Percentiles rank a stretch among this genome's conserved stretches.
phyloP scores from a whole-genome alignment of 2,888 invertebrate species.

The Pomacea canaliculata region DNA sequence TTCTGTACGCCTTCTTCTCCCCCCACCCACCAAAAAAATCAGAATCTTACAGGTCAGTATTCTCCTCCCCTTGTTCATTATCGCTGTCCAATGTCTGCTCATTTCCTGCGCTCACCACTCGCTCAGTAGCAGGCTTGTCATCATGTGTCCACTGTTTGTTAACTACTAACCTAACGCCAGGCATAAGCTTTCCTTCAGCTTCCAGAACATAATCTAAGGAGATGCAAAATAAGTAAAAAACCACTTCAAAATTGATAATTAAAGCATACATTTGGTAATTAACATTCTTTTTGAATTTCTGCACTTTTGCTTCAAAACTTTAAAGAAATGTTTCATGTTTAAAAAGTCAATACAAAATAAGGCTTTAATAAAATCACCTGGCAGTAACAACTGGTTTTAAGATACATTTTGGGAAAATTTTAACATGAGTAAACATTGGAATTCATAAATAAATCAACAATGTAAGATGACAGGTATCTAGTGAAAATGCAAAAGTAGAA shows the following conservation, averaged over 20 bases:
- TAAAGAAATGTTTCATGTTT: no score
- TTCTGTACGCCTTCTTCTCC: no score
- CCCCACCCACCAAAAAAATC: neutral
- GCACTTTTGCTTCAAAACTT: no score
- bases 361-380: neutral
- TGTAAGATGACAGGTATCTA: no score
- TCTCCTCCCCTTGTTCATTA: slow-evolving; percentile 12
- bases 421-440: no score
- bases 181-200: slow-evolving; percentile 53
- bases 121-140: slow-evolving; percentile 35
- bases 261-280: no score
- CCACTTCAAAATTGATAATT: neutral
- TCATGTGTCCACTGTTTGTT: slow-evolving; percentile 48
- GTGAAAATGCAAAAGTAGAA: no score
- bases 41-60: slow-evolving; percentile 14
- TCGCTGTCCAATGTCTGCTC: neutral
- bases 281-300: no score
- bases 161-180: slow-evolving; percentile 52
- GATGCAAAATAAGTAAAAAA: neutral
- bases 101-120: no score
- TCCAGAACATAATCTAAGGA: slow-evolving; percentile 63
- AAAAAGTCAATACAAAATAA: neutral
- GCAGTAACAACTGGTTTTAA: neutral
- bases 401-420: no score
- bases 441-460: no score